Percentiles rank a stretch among this genome's conserved stretches.
These are phyloP conservation scores for Crioceris asparagi DNA, from an alignment of 2,888 invertebrate species.

Conservation along the genomic window DNA sequence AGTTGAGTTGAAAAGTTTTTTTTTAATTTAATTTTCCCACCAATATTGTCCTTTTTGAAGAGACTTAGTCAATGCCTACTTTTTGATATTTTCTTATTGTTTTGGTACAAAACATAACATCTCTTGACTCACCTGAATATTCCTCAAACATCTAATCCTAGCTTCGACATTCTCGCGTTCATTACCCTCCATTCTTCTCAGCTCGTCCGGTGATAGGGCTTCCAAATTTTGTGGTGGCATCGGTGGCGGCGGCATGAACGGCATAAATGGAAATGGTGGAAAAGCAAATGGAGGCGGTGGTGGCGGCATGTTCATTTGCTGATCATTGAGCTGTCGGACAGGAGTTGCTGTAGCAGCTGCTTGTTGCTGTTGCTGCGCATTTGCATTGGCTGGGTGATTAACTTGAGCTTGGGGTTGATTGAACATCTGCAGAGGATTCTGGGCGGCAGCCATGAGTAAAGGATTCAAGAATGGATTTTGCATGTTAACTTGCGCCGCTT, in stretches of 20 bases:
- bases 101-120: too few species aligned
- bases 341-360: slow-evolving; percentile 9
- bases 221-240: slow-evolving; percentile 66
- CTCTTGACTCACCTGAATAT: slow-evolving; percentile 45
- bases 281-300: slow-evolving; percentile 44
- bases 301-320: slow-evolving; percentile 5
- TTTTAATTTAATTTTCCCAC: too few species aligned
- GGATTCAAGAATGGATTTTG: slow-evolving; percentile 28
- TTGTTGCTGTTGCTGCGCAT: slow-evolving; percentile 13
- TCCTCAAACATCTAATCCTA: slow-evolving; percentile 66
- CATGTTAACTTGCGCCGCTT: too few species aligned
- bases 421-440: slow-evolving; percentile 30
- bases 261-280: slow-evolving; percentile 41
- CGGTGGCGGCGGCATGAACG: slow-evolving; percentile 58
- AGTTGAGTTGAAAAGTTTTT: too few species aligned
- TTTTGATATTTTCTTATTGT: too few species aligned
- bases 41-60: too few species aligned
- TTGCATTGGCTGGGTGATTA: slow-evolving; percentile 14
- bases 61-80: too few species aligned
- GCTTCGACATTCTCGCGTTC: slow-evolving; percentile 83
- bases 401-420: slow-evolving; percentile 18
- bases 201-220: slow-evolving; percentile 69
- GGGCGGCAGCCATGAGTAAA: slow-evolving; percentile 16
- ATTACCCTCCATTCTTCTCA: slow-evolving; percentile 79
- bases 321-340: slow-evolving; percentile 6